These are phyloP conservation scores for Drosophila navojoa DNA, from an alignment of 1,140 invertebrate genomes.

Conservation along the genomic window DNA sequence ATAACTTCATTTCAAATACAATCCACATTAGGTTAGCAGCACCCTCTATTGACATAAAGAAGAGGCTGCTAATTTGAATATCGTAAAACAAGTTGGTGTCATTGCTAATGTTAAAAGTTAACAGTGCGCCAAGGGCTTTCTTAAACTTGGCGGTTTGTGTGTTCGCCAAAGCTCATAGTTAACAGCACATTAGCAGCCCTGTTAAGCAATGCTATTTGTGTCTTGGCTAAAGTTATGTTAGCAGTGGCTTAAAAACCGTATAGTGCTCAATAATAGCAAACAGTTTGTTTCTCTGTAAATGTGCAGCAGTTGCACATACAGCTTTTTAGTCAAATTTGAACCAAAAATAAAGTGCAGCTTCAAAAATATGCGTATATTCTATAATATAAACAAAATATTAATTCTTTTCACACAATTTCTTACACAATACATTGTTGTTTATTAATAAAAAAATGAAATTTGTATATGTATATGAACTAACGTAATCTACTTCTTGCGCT, in stretches of 20 bases:
- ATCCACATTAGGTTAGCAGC: neutral
- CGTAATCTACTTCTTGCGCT: conserved; percentile 89
- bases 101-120: conserved; percentile 1
- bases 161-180: neutral
- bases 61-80: conserved; percentile 1
- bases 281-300: neutral
- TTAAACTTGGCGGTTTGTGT: neutral
- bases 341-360: too few species aligned
- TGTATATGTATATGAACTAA: neutral
- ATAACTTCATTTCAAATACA: too few species aligned
- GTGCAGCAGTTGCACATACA: too few species aligned
- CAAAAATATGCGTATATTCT: too few species aligned
- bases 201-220: neutral
- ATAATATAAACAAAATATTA: too few species aligned
- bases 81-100: conserved; percentile 12
- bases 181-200: neutral
- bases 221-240: neutral
- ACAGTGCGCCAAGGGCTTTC: neutral
- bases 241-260: neutral
- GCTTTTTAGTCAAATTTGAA: too few species aligned
- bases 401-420: too few species aligned
- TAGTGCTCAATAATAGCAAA: neutral
- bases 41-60: conserved; percentile 7
- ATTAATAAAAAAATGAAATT: neutral
- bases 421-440: too few species aligned